Percentiles rank a stretch among this genome's conserved stretches.
Evolutionary conservation across 1,140 invertebrate genomes (phyloP).

Genomic region (Chrysopa pallens): DNA sequence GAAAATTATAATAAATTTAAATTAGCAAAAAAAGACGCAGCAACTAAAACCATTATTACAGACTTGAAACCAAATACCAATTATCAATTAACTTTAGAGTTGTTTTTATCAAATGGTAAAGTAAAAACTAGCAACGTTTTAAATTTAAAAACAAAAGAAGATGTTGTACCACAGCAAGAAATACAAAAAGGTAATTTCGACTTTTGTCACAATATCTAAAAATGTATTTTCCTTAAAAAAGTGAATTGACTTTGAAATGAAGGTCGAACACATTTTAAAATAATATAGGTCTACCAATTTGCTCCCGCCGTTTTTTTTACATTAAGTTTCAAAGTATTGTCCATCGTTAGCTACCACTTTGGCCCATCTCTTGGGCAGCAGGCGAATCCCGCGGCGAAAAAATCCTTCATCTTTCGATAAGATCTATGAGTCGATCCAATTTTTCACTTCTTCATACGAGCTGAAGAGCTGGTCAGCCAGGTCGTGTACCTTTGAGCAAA

Average conservation of each 20-base stretch:
- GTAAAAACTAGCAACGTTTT: slow-evolving; percentile 77
- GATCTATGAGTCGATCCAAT: too few relatives aligned
- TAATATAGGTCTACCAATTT: too few relatives aligned
- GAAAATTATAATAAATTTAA: slow-evolving; percentile 69
- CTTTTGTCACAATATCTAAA: neutral
- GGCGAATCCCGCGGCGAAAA: too few relatives aligned
- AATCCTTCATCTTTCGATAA: too few relatives aligned
- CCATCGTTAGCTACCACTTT: too few relatives aligned
- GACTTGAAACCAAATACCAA: slow-evolving; percentile 62
- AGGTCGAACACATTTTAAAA: too few relatives aligned
- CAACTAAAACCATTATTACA: slow-evolving; percentile 43
- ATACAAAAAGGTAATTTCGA: neutral
- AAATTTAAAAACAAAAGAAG: slow-evolving; percentile 67
- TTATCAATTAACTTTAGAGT: slow-evolving; percentile 72
- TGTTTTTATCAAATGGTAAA: slow-evolving; percentile 73
- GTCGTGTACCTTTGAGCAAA: too few relatives aligned
- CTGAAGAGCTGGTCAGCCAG: too few relatives aligned
- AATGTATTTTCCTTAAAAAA: neutral
- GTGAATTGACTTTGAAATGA: neutral
- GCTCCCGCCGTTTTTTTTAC: too few relatives aligned
- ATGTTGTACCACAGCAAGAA: slow-evolving; percentile 32
- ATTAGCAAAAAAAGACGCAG: slow-evolving; percentile 60
- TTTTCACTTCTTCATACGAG: too few relatives aligned
- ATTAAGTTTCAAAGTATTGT: too few relatives aligned
- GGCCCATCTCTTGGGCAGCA: too few relatives aligned